Conservation (phyloP, 2,888 invertebrate genomes). For the Tiphia femorata region DNA sequence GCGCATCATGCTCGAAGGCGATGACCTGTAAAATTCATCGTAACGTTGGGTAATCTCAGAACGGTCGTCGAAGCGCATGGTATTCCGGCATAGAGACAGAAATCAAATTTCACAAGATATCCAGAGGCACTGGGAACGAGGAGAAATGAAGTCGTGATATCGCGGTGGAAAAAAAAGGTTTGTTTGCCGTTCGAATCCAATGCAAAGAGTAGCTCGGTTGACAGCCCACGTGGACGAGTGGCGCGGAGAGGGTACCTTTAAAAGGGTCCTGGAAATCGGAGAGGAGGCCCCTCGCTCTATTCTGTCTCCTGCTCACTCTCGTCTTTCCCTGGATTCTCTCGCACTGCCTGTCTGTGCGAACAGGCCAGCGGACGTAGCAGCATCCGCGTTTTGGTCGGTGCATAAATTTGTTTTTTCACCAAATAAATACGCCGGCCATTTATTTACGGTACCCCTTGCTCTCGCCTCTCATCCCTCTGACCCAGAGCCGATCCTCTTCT, state of each 20-base stretch:
- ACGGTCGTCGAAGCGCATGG: no score
- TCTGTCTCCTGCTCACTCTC: slow-evolving; percentile 7
- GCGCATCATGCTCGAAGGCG: no score
- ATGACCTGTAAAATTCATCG: no score
- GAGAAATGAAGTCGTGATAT: slow-evolving; percentile 6
- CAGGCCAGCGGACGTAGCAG: not conserved
- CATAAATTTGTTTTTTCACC: slow-evolving; percentile 57
- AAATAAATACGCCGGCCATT: slow-evolving; percentile 57
- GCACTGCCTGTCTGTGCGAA: not conserved
- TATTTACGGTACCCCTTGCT: slow-evolving; percentile 50
- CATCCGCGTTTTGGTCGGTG: slow-evolving; percentile 27
- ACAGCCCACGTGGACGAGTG: not conserved
- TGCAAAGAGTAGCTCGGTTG: slow-evolving; percentile 10
- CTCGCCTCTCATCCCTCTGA: slow-evolving; percentile 14
- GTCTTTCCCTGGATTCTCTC: not conserved
- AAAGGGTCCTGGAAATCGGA: slow-evolving; percentile 13
- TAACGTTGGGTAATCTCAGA: no score
- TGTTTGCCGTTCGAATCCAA: not conserved
- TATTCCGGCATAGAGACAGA: no score
- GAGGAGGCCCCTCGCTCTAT: not conserved
- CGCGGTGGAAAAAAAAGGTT: not conserved
- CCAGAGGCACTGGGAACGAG: no score
- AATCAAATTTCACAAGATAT: no score
- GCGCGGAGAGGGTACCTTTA: not conserved
- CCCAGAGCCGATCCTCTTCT: not conserved